These are phyloP conservation scores for Cyphomyrus discorhynchus DNA, from an alignment of 2,113 vertebrate genomes.

Conservation along the genomic window DNA sequence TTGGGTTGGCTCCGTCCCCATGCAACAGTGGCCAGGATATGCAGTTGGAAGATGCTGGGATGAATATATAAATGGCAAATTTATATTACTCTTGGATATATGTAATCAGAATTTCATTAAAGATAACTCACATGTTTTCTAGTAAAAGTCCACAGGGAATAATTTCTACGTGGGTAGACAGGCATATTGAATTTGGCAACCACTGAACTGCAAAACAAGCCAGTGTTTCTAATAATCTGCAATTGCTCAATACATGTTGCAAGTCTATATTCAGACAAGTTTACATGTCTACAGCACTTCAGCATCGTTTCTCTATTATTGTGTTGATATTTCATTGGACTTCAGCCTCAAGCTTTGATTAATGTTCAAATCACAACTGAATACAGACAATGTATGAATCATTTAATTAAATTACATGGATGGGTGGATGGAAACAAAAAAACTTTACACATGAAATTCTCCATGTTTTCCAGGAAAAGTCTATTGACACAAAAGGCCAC, in stretches of 20 bases:
- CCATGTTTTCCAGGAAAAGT: background rate
- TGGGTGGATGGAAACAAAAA: background rate
- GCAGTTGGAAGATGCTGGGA: background rate
- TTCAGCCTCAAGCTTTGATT: background rate
- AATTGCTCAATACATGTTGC: background rate
- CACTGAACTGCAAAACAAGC: background rate
- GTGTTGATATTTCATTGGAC: background rate
- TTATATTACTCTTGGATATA: background rate
- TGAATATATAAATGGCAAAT: background rate
- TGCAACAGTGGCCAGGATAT: background rate
- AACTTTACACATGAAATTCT: background rate
- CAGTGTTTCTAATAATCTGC: background rate
- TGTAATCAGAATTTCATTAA: background rate
- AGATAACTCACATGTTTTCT: background rate
- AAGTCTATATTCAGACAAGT: background rate
- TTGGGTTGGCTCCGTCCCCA: background rate
- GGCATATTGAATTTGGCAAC: background rate
- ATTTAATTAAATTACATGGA: background rate
- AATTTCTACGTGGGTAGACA: background rate
- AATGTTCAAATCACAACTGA: background rate
- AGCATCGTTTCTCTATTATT: background rate
- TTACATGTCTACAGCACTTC: background rate
- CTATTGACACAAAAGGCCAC: background rate
- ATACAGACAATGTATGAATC: background rate
- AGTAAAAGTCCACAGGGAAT: background rate